Conservation (phyloP, 2,888 invertebrate species). For the Andrena camellia region DNA sequence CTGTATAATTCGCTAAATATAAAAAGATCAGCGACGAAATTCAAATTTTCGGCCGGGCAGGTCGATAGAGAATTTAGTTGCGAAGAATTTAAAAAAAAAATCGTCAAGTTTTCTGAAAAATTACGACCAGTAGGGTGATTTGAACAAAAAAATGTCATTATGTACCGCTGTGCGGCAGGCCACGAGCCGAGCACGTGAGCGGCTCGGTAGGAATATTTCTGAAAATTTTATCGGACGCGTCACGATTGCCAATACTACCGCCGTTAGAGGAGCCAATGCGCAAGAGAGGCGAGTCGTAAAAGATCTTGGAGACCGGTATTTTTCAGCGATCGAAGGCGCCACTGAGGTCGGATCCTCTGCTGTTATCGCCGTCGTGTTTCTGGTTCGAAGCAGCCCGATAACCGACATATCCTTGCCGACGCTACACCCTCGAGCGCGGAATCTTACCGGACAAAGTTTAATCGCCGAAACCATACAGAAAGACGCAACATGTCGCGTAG, state of each 20-base stretch:
- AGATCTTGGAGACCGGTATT: conserved; percentile 42
- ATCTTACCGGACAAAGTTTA: conserved; percentile 76
- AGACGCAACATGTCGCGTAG: conserved; percentile 30
- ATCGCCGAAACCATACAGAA: conserved; percentile 63
- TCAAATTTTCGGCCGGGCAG: too few relatives aligned
- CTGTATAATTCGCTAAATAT: too few relatives aligned
- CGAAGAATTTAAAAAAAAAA: too few relatives aligned
- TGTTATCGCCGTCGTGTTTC: conserved; percentile 66
- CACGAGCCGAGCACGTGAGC: conserved; percentile 53
- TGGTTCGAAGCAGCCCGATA: conserved; percentile 73
- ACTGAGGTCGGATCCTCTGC: conserved; percentile 61
- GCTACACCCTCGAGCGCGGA: conserved; percentile 65
- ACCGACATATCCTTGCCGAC: conserved; percentile 68
- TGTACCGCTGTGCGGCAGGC: too few relatives aligned
- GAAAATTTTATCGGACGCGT: conserved; percentile 47
- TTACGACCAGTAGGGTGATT: too few relatives aligned
- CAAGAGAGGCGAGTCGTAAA: conserved; percentile 15
- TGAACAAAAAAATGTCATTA: too few relatives aligned
- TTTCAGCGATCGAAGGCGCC: conserved; percentile 60
- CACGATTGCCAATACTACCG: conserved; percentile 12
- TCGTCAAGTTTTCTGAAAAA: too few relatives aligned
- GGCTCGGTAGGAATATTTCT: neutral
- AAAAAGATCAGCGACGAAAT: too few relatives aligned
- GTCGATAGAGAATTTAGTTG: too few relatives aligned
- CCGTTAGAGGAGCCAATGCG: conserved; percentile 24